Evolutionary conservation across 2,797 vertebrate genomes (phyloP), one percentile per base, ranked within the genome.

Genomic region (Astyanax mexicanus): DNA sequence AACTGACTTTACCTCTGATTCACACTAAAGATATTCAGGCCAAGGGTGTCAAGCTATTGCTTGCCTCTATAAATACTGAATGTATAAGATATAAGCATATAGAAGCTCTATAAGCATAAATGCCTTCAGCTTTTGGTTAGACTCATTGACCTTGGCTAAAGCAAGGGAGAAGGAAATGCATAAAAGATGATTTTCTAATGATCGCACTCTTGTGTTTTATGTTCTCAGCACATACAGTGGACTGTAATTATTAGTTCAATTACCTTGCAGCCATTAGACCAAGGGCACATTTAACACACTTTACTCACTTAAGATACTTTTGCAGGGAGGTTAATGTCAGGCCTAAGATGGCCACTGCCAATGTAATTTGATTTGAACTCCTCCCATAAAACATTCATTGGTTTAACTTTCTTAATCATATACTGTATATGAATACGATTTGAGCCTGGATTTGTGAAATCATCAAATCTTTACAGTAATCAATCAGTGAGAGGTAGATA

Each of bases 181-280:
- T 89, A 75, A 89, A 85, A 86, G 81, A 88, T 81, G 81, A 83
- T 80, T 80, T 84, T 81, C 82, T 88, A 87, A 88, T 81, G 86
- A 83, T 85, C 83, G 86, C 81, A 84, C 84, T 84, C 83, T 84
- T 80, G 64, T 87, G 70, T 87, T 91, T 91, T 88, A 91, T 88
- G 89, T 86, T 81, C 89, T 77, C 82, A 42, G 75, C 78, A 80
- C 86, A 89, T 89, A 87, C 87, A 89, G 80, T 71, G 82, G 79
- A 84, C 82, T 88, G 83, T 85, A 88, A 89, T 91, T 91, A 90
- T 89, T 88, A 86, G 81, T 89, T 89, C 86, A 90, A 91, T 90
- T 86, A 87, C 80, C 83, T 81, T 86, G 77, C 76, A 73, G 81
- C 84, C 85, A 77, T 87, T 87, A 85, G 35, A 83, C 77, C 85